A percentile compares a stretch with the other conserved stretches of the same genome.
These are phyloP conservation scores for Sebastes jordani DNA, from an alignment of 2,797 vertebrate genomes.

Conservation along the genomic window DNA sequence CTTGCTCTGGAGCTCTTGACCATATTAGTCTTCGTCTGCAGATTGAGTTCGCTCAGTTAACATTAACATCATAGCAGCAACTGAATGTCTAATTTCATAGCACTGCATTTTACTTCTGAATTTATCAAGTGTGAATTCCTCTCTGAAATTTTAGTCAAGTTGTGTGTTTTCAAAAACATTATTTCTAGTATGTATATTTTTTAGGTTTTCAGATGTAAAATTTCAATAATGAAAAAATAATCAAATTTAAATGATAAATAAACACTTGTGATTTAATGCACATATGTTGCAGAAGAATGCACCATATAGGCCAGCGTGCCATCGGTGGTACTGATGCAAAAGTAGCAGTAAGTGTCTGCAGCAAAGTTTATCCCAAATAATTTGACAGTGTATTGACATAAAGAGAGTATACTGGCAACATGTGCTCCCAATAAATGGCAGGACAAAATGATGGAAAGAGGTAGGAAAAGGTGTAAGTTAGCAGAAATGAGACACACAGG, in stretches of 20 bases:
- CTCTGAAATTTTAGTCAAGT: background rate
- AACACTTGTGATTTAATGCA: background rate
- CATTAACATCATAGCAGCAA: background rate
- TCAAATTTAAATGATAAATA: background rate
- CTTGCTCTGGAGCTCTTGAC: background rate
- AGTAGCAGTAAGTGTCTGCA: background rate
- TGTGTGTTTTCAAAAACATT: background rate
- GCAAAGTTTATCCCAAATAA: slow-evolving; percentile 24
- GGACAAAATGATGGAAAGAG: slow-evolving; percentile 28
- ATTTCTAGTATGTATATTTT: background rate
- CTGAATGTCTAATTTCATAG: background rate
- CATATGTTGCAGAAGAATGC: background rate
- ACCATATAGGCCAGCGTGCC: background rate
- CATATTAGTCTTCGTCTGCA: too few relatives aligned
- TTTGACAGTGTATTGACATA: slow-evolving; percentile 27
- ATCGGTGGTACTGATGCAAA: background rate
- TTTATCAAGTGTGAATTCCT: background rate
- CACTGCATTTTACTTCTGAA: background rate
- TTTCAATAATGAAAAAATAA: background rate
- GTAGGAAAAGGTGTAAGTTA: slow-evolving; percentile 39
- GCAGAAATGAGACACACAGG: slow-evolving; percentile 45
- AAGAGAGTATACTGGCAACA: background rate
- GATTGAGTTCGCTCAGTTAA: background rate
- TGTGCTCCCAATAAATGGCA: slow-evolving; percentile 39
- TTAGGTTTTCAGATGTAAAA: background rate